phyloP scores from a whole-genome alignment of 2,113 vertebrate genomes.

The Helogale parvula region DNA sequence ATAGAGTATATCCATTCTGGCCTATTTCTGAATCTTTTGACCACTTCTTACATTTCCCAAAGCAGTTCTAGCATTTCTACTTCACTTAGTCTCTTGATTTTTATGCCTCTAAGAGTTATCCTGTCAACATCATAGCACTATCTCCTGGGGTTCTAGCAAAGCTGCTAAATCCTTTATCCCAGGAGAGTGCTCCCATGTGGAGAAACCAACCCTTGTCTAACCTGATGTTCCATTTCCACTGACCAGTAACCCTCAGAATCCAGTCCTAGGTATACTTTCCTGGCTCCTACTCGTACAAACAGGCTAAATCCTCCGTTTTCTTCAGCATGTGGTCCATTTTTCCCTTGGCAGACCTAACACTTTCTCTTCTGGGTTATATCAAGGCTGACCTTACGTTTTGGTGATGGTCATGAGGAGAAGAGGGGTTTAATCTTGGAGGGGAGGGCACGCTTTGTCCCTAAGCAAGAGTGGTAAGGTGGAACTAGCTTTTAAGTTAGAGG shows the following conservation, averaged over 20 bases:
- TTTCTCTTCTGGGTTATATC: not conserved
- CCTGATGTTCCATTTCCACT: not conserved
- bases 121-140: not conserved
- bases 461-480: not conserved
- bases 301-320: not conserved
- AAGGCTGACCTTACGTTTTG: not conserved
- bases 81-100: not conserved
- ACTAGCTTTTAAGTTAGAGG: not conserved
- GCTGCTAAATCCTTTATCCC: not conserved
- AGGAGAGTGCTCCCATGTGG: not conserved
- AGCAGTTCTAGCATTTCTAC: not conserved
- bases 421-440: not conserved
- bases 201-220: not conserved
- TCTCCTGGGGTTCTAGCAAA: not conserved
- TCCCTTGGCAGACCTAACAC: not conserved
- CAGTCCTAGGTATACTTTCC: not conserved
- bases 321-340: not conserved
- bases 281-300: not conserved
- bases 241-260: not conserved
- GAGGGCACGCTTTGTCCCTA: not conserved
- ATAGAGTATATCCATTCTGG: not conserved
- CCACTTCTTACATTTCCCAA: not conserved
- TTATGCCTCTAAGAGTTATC: not conserved
- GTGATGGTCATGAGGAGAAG: not conserved
- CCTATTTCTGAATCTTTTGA: not conserved